phyloP scores from a whole-genome alignment of 2,888 invertebrate genomes.

The Horisme vitalbata region DNA sequence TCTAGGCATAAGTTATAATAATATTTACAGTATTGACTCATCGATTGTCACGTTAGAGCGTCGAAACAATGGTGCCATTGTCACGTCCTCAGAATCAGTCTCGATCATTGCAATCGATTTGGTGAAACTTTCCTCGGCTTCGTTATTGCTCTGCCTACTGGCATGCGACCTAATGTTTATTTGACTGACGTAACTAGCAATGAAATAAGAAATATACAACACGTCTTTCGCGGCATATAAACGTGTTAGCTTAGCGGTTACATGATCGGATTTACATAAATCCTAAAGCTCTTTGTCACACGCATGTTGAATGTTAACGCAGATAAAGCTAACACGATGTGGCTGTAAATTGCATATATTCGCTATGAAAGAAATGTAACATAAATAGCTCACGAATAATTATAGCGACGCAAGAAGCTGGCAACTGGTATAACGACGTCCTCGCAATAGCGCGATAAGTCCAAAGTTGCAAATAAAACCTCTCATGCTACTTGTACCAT shows the following conservation, averaged over 20 bases:
- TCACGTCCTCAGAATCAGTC: constrained; percentile 57
- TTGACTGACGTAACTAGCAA: constrained; percentile 7
- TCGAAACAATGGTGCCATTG: constrained; percentile 62
- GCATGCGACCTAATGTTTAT: constrained; percentile 10
- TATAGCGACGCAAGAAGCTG: constrained; percentile 3
- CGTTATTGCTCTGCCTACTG: background rate
- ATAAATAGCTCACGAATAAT: constrained; percentile 10
- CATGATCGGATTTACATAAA: constrained; percentile 21
- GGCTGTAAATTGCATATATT: constrained; percentile 19
- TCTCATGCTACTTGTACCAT: constrained; percentile 10
- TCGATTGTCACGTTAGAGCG: constrained; percentile 30
- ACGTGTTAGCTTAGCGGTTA: constrained; percentile 17
- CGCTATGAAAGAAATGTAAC: constrained; percentile 13
- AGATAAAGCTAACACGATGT: constrained; percentile 10
- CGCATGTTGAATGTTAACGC: constrained; percentile 2
- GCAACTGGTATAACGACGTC: constrained; percentile 8
- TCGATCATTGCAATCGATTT: constrained; percentile 52
- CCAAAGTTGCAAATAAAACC: constrained; percentile 13
- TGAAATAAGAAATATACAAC: constrained; percentile 7
- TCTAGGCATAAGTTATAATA: too few species aligned
- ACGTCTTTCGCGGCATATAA: constrained; percentile 7
- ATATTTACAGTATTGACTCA: constrained; percentile 6
- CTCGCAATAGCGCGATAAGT: constrained; percentile 7
- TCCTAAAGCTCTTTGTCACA: constrained; percentile 14
- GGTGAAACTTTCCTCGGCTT: constrained; percentile 47